Conservation (phyloP, 2,113 vertebrate species). For the Pygoscelis antarcticus region DNA sequence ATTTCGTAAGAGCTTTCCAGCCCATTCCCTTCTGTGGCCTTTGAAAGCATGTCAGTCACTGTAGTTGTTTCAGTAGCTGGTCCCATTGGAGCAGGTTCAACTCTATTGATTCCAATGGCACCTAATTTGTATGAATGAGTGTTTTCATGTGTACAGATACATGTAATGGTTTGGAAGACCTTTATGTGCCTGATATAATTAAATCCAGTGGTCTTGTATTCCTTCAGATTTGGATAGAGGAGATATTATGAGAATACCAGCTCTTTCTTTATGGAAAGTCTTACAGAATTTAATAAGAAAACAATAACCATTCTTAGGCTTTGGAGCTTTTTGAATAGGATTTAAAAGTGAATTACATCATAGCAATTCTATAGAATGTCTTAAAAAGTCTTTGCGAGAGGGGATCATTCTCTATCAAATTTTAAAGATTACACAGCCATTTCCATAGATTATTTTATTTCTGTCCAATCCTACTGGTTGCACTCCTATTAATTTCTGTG, state of each 20-base stretch:
- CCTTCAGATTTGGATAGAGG: neutral
- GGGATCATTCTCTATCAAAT: constrained; percentile 29
- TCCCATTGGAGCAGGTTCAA: neutral
- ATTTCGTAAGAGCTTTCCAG: neutral
- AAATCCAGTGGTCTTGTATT: constrained; percentile 41
- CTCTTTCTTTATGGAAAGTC: constrained; percentile 37
- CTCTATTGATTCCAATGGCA: neutral
- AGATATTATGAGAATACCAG: constrained; percentile 36
- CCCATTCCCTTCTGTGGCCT: neutral
- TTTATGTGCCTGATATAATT: constrained; percentile 34
- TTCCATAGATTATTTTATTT: constrained; percentile 56
- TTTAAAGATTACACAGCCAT: constrained; percentile 40
- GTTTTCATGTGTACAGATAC: constrained; percentile 6
- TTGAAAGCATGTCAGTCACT: neutral
- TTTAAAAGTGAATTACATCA: constrained; percentile 43
- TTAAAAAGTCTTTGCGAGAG: constrained; percentile 19
- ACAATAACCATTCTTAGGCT: constrained; percentile 58
- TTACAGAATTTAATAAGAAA: constrained; percentile 44
- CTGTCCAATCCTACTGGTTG: constrained; percentile 48
- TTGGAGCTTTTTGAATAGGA: constrained; percentile 35
- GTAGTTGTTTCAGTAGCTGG: constrained; percentile 5
- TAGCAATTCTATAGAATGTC: constrained; percentile 30
- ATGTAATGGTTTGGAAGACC: constrained; percentile 23
- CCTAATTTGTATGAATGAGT: constrained; percentile 6
- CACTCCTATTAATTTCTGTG: constrained; percentile 30